Conservation (phyloP, 2,888 invertebrate species). For the Clivina fossor region DNA sequence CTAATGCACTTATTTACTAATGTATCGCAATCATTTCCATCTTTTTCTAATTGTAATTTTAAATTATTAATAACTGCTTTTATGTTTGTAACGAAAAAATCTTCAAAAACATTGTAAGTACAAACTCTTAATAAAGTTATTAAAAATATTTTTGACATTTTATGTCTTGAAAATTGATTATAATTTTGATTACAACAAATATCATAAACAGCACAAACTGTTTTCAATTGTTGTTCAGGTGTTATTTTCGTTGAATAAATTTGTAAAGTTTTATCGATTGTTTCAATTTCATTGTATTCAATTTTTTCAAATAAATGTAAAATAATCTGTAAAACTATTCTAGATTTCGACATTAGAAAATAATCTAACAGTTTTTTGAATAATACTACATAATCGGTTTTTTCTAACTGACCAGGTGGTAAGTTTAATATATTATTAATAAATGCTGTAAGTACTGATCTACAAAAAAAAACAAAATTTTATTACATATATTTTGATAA, state of each 20-base stretch:
- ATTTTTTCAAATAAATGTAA: constrained; percentile 39
- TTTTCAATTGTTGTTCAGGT: constrained; percentile 37
- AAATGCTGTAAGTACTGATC: constrained; percentile 4
- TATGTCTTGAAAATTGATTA: constrained; percentile 41
- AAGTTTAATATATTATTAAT: constrained; percentile 29
- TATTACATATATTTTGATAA: constrained; percentile 2
- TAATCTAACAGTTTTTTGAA: constrained; percentile 41
- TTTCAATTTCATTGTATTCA: constrained; percentile 14
- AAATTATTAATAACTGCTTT: constrained; percentile 39
- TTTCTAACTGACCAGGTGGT: constrained; percentile 10
- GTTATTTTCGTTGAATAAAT: constrained; percentile 38
- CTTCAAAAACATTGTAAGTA: constrained; percentile 43
- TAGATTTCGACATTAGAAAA: constrained; percentile 39
- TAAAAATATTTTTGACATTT: constrained; percentile 42
- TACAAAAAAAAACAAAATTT: not conserved
- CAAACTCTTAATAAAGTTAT: constrained; percentile 43
- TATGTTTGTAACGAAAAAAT: constrained; percentile 45
- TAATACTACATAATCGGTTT: constrained; percentile 20
- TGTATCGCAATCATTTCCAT: constrained; percentile 28
- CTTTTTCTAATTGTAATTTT: constrained; percentile 30
- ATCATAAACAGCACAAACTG: constrained; percentile 40
- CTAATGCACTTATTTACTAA: constrained; percentile 40
- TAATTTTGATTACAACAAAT: constrained; percentile 36
- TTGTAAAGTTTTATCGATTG: constrained; percentile 37
- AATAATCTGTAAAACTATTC: constrained; percentile 42